Percentiles rank a stretch among this genome's conserved stretches.
phyloP scores from a whole-genome alignment of 1,140 invertebrate genomes.

The Homalodisca vitripennis region DNA sequence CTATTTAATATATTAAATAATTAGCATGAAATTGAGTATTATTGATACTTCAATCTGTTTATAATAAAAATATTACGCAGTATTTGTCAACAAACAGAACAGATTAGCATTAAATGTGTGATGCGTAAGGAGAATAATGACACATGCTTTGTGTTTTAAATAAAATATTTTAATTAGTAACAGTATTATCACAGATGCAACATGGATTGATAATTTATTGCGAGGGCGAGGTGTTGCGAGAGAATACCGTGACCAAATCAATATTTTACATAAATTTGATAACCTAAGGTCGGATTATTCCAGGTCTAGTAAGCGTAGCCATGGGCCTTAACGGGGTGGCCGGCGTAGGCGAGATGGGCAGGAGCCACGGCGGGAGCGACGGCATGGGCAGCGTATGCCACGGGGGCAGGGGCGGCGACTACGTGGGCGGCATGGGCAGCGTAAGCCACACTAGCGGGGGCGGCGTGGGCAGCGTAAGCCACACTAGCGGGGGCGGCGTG shows the following conservation, averaged over 20 bases:
- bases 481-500: slow-evolving; percentile 48
- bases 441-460: slow-evolving; percentile 39
- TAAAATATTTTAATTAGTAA: slow-evolving; percentile 29
- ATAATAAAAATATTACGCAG: no score
- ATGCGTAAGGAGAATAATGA: not conserved
- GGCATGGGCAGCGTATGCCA: slow-evolving; percentile 41
- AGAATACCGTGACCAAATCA: slow-evolving; percentile 18
- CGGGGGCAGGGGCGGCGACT: slow-evolving; percentile 39
- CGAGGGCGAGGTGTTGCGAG: not conserved
- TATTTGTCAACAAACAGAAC: not conserved
- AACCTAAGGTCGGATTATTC: slow-evolving; percentile 4
- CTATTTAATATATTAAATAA: no score
- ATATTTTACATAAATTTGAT: slow-evolving; percentile 25
- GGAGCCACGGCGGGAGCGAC: no score
- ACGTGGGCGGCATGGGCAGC: not conserved
- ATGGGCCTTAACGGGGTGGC: slow-evolving; percentile 33
- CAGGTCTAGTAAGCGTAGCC: no score
- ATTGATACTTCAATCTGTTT: no score
- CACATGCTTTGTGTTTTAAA: slow-evolving; percentile 3
- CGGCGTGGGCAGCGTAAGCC: slow-evolving; percentile 50
- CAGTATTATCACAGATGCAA: slow-evolving; percentile 13
- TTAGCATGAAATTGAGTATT: no score
- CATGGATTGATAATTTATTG: not conserved
- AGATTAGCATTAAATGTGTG: not conserved
- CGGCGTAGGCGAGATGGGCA: slow-evolving; percentile 41